These are phyloP conservation scores for Ferrisia virgata DNA, from an alignment of 2,888 invertebrate species.

Conservation along the genomic window DNA sequence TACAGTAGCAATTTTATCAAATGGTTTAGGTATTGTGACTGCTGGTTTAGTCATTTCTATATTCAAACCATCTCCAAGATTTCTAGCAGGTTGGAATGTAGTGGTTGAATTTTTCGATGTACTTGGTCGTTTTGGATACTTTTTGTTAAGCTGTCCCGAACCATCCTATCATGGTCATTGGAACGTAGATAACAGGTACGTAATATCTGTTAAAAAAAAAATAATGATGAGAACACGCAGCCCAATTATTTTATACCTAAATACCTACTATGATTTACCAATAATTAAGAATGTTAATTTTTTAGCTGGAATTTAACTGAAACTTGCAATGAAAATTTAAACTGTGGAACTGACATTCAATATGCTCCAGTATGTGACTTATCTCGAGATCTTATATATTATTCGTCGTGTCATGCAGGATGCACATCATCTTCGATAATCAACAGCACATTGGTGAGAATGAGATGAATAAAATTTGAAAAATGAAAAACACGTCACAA, in stretches of 20 bases:
- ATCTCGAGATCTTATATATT: constrained; percentile 52
- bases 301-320: constrained; percentile 50
- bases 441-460: not conserved
- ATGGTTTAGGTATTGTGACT: constrained; percentile 51
- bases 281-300: not conserved
- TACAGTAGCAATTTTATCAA: constrained; percentile 51
- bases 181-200: constrained; percentile 44
- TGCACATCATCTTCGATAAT: constrained; percentile 51
- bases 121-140: constrained; percentile 50
- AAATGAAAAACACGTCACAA: not conserved
- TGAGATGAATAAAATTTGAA: not conserved
- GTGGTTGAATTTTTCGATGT: constrained; percentile 51
- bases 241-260: no score
- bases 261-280: no score
- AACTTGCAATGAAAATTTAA: constrained; percentile 53
- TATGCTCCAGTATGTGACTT: constrained; percentile 54
- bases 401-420: constrained; percentile 58
- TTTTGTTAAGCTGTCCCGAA: constrained; percentile 52
- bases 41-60: constrained; percentile 51
- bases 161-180: constrained; percentile 49
- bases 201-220: not conserved
- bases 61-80: constrained; percentile 52
- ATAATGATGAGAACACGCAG: no score
- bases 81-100: constrained; percentile 52
- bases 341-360: constrained; percentile 50